These are phyloP conservation scores for Zoanthus solanderi DNA, from an alignment of 92 coral and sea anemone genomes.

Conservation along the genomic window DNA sequence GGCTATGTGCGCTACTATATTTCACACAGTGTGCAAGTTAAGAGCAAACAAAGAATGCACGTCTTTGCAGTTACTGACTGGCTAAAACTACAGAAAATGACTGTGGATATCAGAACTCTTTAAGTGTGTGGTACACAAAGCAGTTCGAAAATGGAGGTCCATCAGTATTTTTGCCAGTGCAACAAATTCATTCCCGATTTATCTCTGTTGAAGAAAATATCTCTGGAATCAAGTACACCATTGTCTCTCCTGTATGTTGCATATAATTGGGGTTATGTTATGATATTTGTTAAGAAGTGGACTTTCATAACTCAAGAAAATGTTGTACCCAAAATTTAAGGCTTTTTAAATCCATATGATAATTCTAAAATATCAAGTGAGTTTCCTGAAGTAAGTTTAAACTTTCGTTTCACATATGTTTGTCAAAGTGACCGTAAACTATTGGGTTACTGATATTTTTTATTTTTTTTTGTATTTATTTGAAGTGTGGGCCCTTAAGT, in stretches of 20 bases:
- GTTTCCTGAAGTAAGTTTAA: slow-evolving; percentile 1
- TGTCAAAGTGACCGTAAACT: background rate
- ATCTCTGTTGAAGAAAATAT: slow-evolving; percentile 22
- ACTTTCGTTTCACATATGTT: background rate
- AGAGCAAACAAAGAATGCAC: slow-evolving; percentile 9
- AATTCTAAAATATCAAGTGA: background rate
- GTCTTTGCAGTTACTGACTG: slow-evolving; percentile 49
- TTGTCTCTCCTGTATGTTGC: slow-evolving; percentile 27
- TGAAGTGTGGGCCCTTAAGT: too few species aligned
- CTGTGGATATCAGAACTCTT: slow-evolving; percentile 4
- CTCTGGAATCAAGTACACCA: slow-evolving; percentile 17
- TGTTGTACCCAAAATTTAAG: background rate
- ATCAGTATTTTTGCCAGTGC: slow-evolving; percentile 29
- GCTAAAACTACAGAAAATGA: slow-evolving; percentile 13
- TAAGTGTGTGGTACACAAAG: slow-evolving; percentile 1
- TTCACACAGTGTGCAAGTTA: slow-evolving; percentile 49
- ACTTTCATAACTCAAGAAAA: background rate
- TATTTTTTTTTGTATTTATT: too few species aligned
- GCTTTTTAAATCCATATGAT: slow-evolving; percentile 2
- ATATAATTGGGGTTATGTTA: background rate
- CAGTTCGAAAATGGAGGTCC: slow-evolving; percentile 14
- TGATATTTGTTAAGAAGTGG: background rate
- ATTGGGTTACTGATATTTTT: background rate
- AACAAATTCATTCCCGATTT: slow-evolving; percentile 13
- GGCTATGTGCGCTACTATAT: slow-evolving; percentile 50